Evolutionary conservation across 1,140 invertebrate species (phyloP).

Genomic region (Globodera ellingtonae): DNA sequence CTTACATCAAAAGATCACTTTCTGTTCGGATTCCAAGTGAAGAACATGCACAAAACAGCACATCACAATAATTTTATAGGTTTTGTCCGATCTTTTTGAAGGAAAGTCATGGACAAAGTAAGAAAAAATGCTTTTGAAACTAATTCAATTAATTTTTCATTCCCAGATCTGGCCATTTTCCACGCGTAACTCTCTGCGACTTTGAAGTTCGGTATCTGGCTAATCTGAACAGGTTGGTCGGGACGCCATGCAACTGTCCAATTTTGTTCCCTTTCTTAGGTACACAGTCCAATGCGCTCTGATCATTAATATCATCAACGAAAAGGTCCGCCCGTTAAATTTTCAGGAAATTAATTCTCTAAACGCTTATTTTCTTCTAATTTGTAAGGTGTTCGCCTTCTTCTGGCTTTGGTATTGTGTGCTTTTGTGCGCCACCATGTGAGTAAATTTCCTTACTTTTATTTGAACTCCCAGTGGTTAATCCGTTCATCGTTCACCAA

Average conservation of each 20-base stretch:
- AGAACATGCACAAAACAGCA: slow-evolving; percentile 36
- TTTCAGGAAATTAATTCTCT: not conserved
- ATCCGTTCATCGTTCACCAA: too few relatives aligned
- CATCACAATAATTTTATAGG: slow-evolving; percentile 56
- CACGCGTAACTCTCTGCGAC: slow-evolving; percentile 68
- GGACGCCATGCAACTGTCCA: slow-evolving; percentile 3
- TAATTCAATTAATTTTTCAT: not conserved
- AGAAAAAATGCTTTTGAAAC: not conserved
- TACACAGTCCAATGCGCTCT: slow-evolving; percentile 65
- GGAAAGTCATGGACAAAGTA: slow-evolving; percentile 67
- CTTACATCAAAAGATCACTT: slow-evolving; percentile 83
- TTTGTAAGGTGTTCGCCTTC: slow-evolving; percentile 65
- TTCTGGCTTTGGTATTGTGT: slow-evolving; percentile 64
- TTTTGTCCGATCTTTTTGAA: slow-evolving; percentile 66
- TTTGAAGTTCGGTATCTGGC: slow-evolving; percentile 68
- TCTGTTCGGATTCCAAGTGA: slow-evolving; percentile 88
- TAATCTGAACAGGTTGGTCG: slow-evolving; percentile 59
- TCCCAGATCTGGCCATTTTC: slow-evolving; percentile 65
- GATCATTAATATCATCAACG: slow-evolving; percentile 65
- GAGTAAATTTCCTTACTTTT: not conserved
- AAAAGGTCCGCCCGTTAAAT: slow-evolving; percentile 33
- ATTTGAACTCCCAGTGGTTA: too few relatives aligned
- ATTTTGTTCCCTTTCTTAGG: slow-evolving; percentile 22
- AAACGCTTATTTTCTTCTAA: not conserved
- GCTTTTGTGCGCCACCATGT: slow-evolving; percentile 61